Base-by-base conservation (phyloP, 1,140 invertebrate species). In the Lepidurus arcticus region DNA sequence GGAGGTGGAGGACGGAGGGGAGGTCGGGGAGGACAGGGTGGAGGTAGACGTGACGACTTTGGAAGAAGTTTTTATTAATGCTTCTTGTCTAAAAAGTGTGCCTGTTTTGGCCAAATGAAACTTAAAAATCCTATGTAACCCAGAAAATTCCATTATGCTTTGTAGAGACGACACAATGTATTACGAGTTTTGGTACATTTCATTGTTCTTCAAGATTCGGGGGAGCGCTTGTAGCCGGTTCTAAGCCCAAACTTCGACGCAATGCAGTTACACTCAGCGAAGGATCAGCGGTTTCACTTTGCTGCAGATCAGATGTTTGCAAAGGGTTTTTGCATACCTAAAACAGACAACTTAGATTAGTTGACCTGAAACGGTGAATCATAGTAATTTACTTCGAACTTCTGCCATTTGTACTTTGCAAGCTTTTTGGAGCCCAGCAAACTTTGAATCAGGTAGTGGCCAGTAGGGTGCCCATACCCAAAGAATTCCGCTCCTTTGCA, bases 21-120 rank as follows among this genome's bases (percentile, higher is more conserved):
- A 13, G 26, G 24, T 73, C n/a, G 2, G n/a, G 24, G 65, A 73
- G 24, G 24, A n/a, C n/a, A 73, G 24, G n/a, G n/a, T n/a, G 65
- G 24, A 43, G 13, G 11, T 16, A 77, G 44, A 45, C 47, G 44
- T n/a, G 44, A 34, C 6, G 34, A 26, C 8, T 76, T 76, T 26
- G 47, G 76, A 47, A 13, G 47, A 5, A 44, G 65, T 77, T 77
- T 77, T 47, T 7, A 42, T 11, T 44, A 34, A 47, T 44, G 13
- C 43, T 10, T 42, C n/a, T 0, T 13, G 42, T 43, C 24, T 43
- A 13, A 10, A 75, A 10, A 42, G 16, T 75, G 11, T 42, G 16
- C 74, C 44, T 42, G 42, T 75, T 13, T 13, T 43, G 42, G 21
- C n/a, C 74, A 75, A 43, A 7, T 75, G 6, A 42, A 26, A 44